Base-by-base conservation (phyloP, 2,888 invertebrate genomes). In the Sacculina carcini region DNA sequence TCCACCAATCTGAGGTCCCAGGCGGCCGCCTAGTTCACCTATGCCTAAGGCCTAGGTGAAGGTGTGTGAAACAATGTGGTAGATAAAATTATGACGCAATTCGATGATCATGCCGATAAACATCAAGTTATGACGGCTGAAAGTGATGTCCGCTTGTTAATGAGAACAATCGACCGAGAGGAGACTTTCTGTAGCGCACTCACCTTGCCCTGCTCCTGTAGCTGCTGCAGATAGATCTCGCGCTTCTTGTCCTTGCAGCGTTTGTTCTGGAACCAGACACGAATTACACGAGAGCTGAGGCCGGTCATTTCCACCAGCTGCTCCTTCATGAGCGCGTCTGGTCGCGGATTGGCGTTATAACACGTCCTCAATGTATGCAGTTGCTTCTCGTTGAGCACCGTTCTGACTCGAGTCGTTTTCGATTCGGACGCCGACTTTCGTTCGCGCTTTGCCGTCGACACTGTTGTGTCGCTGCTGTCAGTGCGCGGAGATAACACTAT, bases 251-350 rank as follows among this genome's bases (percentile, higher is more conserved):
- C 90, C 68, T 92, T 92, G 71, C 90, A 92, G 57, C 92, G 73
- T 66, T 92, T 94, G 69, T 94, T 94, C 69, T 94, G 94, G 73
- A 96, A 98, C 98, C 98, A 98, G 53, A 98, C 98, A 63, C 98
- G 75, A 65, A 98, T 98, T 60, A 98, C 98, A 16, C 98, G 72
- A 21, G 96, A 94, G 61, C 87, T 90, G 50, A 98, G 76, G 0
- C 87, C 79, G 16, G 98, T 98, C 94, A 96, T 92, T 69, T 98
- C 96, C 39, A 94, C 94, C 56, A 98, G 75, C 66, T 96, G 94
- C 67, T 98, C 98, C 71, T 98, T 98, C 87, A 94, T 90, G 55
- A 96, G 75, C 38, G 98, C 96, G 69, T 98, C 98, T 36, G 98
- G 98, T 50, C 98, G 74, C 53, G 96, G 92, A 70, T 98, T 98